Conservation (phyloP, 2,113 vertebrate genomes). For the Mustela lutreola region DNA sequence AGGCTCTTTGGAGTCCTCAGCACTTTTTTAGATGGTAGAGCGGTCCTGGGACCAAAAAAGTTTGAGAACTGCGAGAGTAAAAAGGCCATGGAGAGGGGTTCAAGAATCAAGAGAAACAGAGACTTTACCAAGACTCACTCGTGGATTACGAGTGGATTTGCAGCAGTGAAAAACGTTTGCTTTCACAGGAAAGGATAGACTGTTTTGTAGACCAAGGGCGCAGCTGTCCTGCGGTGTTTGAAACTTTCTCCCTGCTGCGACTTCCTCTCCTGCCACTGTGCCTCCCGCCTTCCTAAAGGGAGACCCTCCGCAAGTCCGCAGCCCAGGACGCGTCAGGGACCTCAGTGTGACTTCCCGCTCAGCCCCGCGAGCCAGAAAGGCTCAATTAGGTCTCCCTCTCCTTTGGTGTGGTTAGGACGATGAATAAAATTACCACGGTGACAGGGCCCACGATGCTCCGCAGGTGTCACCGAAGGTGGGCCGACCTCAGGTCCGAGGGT, state of each 20-base stretch:
- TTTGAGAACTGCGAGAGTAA: background rate
- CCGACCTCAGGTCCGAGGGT: background rate
- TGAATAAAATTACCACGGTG: background rate
- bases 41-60: background rate
- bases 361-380: background rate
- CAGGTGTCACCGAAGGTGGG: background rate
- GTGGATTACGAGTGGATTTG: background rate
- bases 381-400: too few species aligned
- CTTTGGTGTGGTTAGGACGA: background rate
- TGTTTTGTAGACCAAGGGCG: background rate
- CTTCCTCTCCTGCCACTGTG: fast-evolving
- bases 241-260: fast-evolving
- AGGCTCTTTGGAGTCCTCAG: background rate
- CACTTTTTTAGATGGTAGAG: background rate
- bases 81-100: background rate
- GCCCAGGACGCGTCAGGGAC: background rate
- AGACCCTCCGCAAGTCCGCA: fast-evolving
- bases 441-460: fast-evolving
- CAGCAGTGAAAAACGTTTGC: background rate
- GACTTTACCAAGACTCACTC: background rate
- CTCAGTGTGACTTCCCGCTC: background rate
- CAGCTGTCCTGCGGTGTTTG: too few species aligned
- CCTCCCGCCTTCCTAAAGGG: background rate
- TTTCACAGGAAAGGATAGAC: background rate
- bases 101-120: background rate